Evolutionary conservation across 2,113 vertebrate genomes (phyloP).

Genomic region (Opisthocomus hoazin): DNA sequence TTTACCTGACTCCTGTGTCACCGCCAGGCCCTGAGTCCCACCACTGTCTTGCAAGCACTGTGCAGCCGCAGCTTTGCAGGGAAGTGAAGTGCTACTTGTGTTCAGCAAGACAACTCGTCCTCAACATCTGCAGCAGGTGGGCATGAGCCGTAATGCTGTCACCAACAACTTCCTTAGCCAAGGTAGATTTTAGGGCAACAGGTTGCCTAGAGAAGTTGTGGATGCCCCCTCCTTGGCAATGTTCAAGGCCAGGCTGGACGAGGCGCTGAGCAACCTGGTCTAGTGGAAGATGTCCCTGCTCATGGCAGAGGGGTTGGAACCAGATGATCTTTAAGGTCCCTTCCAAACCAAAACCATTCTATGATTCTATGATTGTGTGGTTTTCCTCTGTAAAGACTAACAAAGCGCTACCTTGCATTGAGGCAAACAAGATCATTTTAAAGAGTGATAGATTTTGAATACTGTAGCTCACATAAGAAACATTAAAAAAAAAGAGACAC

Average conservation of each 20-base stretch:
- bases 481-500: background rate
- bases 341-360: no score
- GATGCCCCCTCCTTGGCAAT: no score
- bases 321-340: no score
- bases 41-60: background rate
- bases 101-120: background rate
- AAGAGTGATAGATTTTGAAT: background rate
- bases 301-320: no score
- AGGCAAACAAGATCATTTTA: background rate
- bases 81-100: background rate
- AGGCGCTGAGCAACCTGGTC: no score
- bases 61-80: background rate
- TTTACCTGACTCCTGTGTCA: background rate
- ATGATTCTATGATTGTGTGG: no score
- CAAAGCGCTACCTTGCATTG: background rate
- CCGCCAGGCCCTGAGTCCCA: background rate
- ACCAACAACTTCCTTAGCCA: background rate
- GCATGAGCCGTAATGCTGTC: background rate
- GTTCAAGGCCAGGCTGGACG: no score
- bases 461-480: background rate
- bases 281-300: no score
- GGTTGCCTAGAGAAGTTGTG: no score
- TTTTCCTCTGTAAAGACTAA: background rate
- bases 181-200: background rate
- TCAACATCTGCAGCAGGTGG: background rate